Percentiles rank a stretch among this genome's conserved stretches.
phyloP scores from a whole-genome alignment of 2,113 vertebrate species.

The Poeciliopsis occidentalis region DNA sequence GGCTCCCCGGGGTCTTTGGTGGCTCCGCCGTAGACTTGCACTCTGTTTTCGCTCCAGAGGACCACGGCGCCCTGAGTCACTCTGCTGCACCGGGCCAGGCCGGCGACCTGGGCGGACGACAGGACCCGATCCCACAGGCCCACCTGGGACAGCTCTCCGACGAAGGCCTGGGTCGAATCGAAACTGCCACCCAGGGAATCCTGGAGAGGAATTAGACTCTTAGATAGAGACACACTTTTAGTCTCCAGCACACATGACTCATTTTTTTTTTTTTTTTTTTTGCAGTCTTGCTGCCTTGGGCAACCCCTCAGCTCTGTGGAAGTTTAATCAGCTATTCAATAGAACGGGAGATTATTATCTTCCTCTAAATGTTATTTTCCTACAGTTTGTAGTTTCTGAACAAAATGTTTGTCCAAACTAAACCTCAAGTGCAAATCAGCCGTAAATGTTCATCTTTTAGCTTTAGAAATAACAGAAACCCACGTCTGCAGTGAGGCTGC shows the following conservation, averaged over 20 bases:
- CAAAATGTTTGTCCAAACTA: too few species aligned
- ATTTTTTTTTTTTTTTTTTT: not conserved
- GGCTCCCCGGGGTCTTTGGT: conserved; percentile 84
- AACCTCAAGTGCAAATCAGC: too few species aligned
- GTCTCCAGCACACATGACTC: not conserved
- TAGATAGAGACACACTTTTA: conserved; percentile 1
- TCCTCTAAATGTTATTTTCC: too few species aligned
- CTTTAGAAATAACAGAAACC: not conserved
- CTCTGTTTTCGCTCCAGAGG: conserved; percentile 87
- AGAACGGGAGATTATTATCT: too few species aligned
- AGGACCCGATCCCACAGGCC: conserved; percentile 91
- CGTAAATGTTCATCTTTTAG: too few species aligned
- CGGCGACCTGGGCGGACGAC: conserved; percentile 84
- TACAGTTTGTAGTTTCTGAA: too few species aligned
- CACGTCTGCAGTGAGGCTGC: not conserved
- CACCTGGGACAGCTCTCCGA: conserved; percentile 94
- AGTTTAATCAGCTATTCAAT: conserved; percentile 1
- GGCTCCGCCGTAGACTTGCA: conserved; percentile 90
- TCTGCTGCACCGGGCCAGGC: conserved; percentile 87
- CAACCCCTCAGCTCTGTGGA: not conserved
- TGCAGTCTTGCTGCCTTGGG: not conserved
- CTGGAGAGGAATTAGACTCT: conserved; percentile 53
- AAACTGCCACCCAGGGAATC: conserved; percentile 90
- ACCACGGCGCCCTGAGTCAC: conserved; percentile 85
- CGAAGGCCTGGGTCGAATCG: conserved; percentile 92